Base-by-base conservation (phyloP, 1,140 invertebrate species). In the Drosophila auraria region DNA sequence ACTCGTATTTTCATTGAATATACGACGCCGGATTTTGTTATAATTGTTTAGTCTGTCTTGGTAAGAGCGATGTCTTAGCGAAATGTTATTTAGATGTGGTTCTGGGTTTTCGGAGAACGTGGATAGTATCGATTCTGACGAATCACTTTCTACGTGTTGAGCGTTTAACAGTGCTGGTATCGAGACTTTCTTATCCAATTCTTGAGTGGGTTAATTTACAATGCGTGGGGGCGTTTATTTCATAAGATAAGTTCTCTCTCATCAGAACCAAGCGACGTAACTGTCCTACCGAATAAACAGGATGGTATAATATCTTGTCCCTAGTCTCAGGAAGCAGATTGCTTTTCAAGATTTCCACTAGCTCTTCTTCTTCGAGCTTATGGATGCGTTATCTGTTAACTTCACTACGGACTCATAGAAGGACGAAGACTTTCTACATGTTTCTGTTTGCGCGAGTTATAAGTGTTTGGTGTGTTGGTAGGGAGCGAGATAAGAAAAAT, bases 31-130 rank as follows among this genome's bases (percentile, higher is more conserved):
- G 9, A 45, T 17, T 45, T 17, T 45, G 15, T 45, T 12, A 45
- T 45, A 45, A 45, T 45, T 45, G 17, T 45, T 17, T 45, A 45
- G 20, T 45, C 44, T 45, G 11, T 45, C 17, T 45, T 45, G 44
- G 17, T 45, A 20, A 45, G 44, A 45, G 5, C 42, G 8, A 45
- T 17, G n/a, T 17, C 42, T 17, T 45, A 45, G 17, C 17, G 42
- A n/a, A 17, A 45, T 45, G 17, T n/a, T 45, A 17, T n/a, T 9
- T 45, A 25, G 25, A 17, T 45, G 17, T 11, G n/a, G n/a, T 45
- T 45, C 42, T 17, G n/a, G 9, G 7, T 45, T 45, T 45, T 45
- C 42, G 3, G 42, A 45, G 7, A 45, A 17, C 8, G 42, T 45
- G 42, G 42, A 3, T 45, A 45, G 42, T 17, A 45, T 45, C n/a